phyloP scores from a whole-genome alignment of 2,888 invertebrate species.

The Entomobrya multifasciata region DNA sequence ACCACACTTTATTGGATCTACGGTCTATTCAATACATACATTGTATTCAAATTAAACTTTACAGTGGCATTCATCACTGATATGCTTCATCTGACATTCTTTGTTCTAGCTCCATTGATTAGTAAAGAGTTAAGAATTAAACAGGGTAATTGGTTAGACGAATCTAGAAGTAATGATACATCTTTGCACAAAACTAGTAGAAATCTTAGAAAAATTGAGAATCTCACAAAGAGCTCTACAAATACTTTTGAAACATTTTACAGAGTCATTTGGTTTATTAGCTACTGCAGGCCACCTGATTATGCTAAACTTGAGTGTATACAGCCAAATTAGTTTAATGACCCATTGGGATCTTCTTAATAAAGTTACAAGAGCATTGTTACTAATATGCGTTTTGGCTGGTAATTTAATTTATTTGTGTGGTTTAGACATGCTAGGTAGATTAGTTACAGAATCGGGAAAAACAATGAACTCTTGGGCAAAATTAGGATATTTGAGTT shows the following conservation, averaged over 20 bases:
- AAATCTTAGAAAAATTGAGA: neutral
- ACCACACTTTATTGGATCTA: too few relatives aligned
- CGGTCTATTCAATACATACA: neutral
- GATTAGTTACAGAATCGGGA: neutral
- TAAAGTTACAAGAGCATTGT: neutral
- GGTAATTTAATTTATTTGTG: neutral
- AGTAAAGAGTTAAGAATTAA: neutral
- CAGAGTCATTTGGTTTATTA: neutral
- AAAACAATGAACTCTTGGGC: neutral
- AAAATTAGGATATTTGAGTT: neutral
- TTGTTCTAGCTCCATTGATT: neutral
- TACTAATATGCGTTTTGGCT: neutral
- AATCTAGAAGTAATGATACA: too few relatives aligned
- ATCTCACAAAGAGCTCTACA: neutral
- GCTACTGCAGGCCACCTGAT: neutral
- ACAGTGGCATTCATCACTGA: neutral
- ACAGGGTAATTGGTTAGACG: too few relatives aligned
- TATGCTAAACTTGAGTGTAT: neutral
- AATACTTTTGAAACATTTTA: neutral
- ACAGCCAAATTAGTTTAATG: neutral
- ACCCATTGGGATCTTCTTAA: neutral
- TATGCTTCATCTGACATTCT: neutral
- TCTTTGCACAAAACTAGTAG: neutral
- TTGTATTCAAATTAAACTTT: neutral
- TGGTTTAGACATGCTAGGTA: neutral